Evolutionary conservation across 2,113 vertebrate genomes (phyloP), one percentile per base, ranked within the genome.

Genomic region (Oncorhynchus keta): DNA sequence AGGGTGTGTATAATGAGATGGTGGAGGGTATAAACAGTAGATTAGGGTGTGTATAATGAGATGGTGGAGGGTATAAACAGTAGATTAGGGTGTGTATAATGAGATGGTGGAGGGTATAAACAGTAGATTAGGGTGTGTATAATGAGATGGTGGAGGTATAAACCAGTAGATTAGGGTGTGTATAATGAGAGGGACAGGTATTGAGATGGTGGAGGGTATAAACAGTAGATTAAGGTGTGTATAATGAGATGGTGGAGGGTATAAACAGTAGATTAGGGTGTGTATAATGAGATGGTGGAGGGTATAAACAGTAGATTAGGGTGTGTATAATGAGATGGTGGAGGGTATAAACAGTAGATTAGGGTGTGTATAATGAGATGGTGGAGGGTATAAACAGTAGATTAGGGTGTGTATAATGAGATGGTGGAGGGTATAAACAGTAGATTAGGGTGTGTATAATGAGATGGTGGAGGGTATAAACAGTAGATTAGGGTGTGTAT

Each of bases 121-220:
- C 57, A 20, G 68, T n/a, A 80, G 86, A 91, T 88, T 84, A 85
- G 65, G 83, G n/a, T n/a, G n/a, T n/a, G 87, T 81, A 89, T 87
- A 82, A 83, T 75, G 51, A 72, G 68, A 66, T 68, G 74, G 71
- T 48, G 55, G 24, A 24, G 24, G 24, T 24, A 24, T 24, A 1
- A 24, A 24, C n/a, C 57, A 20, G 68, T n/a, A 80, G 81, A 85
- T 84, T 45, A 83, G 75, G 55, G 79, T 84, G 73, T 79, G 86
- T 49, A 79, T 70, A n/a, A 30, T n/a, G n/a, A n/a, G n/a, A n/a
- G n/a, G n/a, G n/a, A n/a, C n/a, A n/a, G n/a, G n/a, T n/a, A n/a
- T n/a, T 79, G 77, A 81, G 81, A 87, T 89, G 80, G 83, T 81
- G 84, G 7, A 32, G 16, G 76, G 88, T 85, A 90, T 84, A 80